These are phyloP conservation scores for Zygaena filipendulae DNA, from an alignment of 2,888 invertebrate genomes.

Conservation along the genomic window DNA sequence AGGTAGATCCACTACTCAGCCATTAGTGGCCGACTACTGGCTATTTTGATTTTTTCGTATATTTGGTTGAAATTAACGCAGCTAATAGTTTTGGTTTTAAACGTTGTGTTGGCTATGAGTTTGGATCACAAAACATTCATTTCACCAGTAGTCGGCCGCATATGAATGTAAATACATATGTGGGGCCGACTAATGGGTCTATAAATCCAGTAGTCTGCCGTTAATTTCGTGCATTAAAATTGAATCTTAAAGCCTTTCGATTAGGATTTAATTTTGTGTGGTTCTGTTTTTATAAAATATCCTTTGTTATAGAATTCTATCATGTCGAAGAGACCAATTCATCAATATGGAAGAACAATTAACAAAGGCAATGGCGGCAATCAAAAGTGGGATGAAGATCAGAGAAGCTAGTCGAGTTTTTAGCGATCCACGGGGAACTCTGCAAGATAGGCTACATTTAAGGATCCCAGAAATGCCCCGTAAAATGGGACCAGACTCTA, in stretches of 20 bases:
- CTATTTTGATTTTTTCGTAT: too few species aligned
- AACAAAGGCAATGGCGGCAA: conserved; percentile 9
- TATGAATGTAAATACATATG: conserved; percentile 1
- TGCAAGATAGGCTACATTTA: conserved; percentile 1
- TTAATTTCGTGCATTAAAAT: too few species aligned
- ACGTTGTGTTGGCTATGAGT: too few species aligned
- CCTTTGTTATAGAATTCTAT: not conserved
- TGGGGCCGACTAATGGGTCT: not conserved
- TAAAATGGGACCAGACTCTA: conserved; percentile 1
- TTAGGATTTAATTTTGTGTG: too few species aligned
- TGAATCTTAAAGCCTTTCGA: too few species aligned
- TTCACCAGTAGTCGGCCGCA: conserved; percentile 1
- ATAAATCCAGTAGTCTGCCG: too few species aligned
- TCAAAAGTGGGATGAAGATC: conserved; percentile 10
- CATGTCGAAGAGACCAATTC: conserved; percentile 5
- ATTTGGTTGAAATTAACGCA: too few species aligned
- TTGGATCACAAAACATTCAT: too few species aligned
- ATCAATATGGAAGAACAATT: conserved; percentile 9
- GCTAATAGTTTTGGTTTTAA: too few species aligned
- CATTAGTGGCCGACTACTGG: too few species aligned
- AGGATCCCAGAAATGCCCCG: conserved; percentile 1
- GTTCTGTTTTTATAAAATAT: too few species aligned
- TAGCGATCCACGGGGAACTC: not conserved
- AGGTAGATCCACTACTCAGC: too few species aligned
- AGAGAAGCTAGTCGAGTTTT: conserved; percentile 12